These are phyloP conservation scores for Neopipo cinnamomea DNA, from an alignment of 2,113 vertebrate species.

Conservation along the genomic window DNA sequence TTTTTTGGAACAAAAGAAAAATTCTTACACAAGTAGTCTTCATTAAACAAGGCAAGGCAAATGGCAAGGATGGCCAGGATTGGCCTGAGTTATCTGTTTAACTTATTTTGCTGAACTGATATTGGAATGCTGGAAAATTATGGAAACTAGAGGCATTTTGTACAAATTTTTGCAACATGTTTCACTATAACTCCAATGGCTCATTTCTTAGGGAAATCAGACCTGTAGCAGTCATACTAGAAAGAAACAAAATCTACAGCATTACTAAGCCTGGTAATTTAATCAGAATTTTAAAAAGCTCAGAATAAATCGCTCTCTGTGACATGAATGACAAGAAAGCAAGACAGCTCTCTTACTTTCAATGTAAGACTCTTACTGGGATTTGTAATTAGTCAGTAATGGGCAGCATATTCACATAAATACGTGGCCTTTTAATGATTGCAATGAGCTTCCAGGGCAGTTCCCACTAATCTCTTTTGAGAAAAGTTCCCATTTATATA, in stretches of 20 bases:
- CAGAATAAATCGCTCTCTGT: background rate
- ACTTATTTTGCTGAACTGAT: background rate
- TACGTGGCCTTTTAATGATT: background rate
- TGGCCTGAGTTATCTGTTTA: background rate
- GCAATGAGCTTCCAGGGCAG: background rate
- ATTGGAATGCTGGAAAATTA: background rate
- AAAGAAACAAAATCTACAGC: background rate
- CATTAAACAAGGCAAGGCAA: background rate
- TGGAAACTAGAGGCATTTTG: background rate
- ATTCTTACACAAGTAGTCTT: background rate
- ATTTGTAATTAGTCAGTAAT: background rate
- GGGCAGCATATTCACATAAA: background rate
- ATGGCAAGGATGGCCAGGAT: background rate
- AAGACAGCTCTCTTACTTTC: background rate
- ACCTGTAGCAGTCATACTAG: background rate
- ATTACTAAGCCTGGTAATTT: background rate
- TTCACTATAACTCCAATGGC: background rate
- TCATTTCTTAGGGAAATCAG: background rate
- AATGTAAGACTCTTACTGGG: background rate
- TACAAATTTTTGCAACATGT: background rate
- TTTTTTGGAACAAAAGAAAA: background rate
- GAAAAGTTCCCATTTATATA: background rate
- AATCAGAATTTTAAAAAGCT: slow-evolving; percentile 9
- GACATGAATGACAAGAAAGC: background rate
- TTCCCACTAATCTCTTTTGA: background rate